Conservation (phyloP, 2,797 vertebrate species). For the Nyctalus aviator region DNA sequence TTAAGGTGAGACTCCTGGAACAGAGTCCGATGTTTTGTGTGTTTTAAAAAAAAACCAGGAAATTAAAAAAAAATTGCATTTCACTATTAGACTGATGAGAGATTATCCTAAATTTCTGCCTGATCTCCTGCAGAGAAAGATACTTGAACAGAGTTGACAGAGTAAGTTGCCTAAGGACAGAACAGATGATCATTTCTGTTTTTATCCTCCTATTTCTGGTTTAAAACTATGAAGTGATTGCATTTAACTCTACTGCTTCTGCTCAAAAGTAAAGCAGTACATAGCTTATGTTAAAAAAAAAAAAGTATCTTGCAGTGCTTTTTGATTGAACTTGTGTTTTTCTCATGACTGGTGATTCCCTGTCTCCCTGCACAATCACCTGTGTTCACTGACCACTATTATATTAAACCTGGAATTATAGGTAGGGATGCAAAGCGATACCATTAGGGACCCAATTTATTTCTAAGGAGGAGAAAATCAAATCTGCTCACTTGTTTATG, state of each 20-base stretch:
- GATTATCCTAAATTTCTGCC: not conserved
- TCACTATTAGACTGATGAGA: conserved; percentile 14
- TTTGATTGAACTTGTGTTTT: not conserved
- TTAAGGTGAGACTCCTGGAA: not conserved
- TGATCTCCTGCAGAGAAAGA: not conserved
- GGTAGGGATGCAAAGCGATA: not conserved
- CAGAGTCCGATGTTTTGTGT: not conserved
- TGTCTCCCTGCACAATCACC: not conserved
- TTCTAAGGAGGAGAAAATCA: not conserved
- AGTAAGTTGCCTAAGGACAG: not conserved
- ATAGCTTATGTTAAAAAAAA: not conserved
- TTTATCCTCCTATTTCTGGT: not conserved
- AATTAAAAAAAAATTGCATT: not conserved
- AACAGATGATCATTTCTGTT: not conserved
- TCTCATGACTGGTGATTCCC: not conserved
- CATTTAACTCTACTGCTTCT: not conserved
- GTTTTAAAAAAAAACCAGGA: not conserved
- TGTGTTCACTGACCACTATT: not conserved
- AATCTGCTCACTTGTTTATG: not conserved
- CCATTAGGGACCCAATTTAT: not conserved
- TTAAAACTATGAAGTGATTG: not conserved
- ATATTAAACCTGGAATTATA: not conserved
- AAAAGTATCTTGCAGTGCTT: not conserved
- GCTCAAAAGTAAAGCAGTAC: not conserved
- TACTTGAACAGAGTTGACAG: not conserved